Evolutionary conservation across 2,113 vertebrate species (phyloP), one percentile per base, ranked within the genome.

Genomic region (Chaenocephalus aceratus): DNA sequence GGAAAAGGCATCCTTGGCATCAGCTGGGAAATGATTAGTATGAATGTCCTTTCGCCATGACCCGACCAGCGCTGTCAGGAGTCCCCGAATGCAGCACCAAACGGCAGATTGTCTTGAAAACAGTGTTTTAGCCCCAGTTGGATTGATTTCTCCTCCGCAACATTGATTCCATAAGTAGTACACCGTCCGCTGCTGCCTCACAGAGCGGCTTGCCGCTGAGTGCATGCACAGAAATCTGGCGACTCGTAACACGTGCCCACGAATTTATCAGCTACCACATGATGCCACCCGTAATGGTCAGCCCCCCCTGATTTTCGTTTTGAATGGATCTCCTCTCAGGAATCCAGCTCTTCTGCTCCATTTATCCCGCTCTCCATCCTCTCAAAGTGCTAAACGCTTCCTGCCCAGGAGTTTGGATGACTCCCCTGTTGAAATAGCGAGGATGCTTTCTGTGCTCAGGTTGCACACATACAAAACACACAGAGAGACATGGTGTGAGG

Each of bases 141-240:
- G 83, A 92, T 53, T 71, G 73, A 91, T 84, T 87, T 77, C 78
- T 77, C 62, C 26, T 71, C 86, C 30, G 92, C 89, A 86, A 84
- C 90, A 64, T 72, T 80, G 83, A 58, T 76, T 87, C 91, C 93
- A 91, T 87, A 94, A 92, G 93, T 93, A 93, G 90, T 5, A 21
- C 4, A 67, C 26, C 72, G 54, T 64, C 74, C 41, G 65, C 79
- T 16, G 82, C 87, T 56, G 41, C 82, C 77, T 71, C 68, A 3
- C 78, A 2, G 63, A 59, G 61, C 1, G 65, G 77, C 53, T 23
- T 44, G 79, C 77, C n/a, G 65, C 86, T 5, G 83, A 57, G 53
- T 45, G 51, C 80, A 77, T 26, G 89, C 84, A 21, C 77, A 46
- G 51, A 72, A 80, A 88, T 62, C 64, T 56, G 75, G 75, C 56